Evolutionary conservation across 2,888 invertebrate genomes (phyloP), one percentile per base, ranked within the genome.

Genomic region (Drosophila tripunctata): DNA sequence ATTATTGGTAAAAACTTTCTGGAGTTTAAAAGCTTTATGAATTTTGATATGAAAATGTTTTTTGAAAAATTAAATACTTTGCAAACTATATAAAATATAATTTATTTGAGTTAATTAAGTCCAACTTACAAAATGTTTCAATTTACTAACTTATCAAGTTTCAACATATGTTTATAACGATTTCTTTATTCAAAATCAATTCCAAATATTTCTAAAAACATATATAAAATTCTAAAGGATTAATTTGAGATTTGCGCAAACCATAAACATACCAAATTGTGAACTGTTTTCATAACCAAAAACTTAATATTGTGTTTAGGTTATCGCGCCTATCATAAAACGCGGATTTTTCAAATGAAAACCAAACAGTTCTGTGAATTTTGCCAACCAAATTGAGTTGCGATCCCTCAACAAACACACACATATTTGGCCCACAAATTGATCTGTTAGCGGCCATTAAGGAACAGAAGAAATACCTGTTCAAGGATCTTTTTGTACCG

Each of bases 381-480:
- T 54, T 36, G 38, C 33, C 15, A 12, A 33, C 38, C 38, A 65
- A 76, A 65, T 62, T 61, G 31, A 65, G 38, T 50, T 51, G 51
- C 60, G 67, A 57, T 44, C 55, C 45, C 40, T 52, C 40, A 44
- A 56, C 41, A 72, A 41, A 69, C 24, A 66, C 48, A 48, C 17
- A 48, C 7, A 51, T 19, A 48, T 12, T 47, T 17, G 60, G 58
- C 58, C 62, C 47, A 48, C 75, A 83, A 77, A 86, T 75, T 78
- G 86, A 83, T 64, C 86, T 85, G 83, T 86, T 73, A 77, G 67
- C 84, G 66, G 69, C 77, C 83, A 86, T 82, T 86, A 67, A 75
- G 40, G 22, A 38, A 27, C 17, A 50, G 36, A 22, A 43, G 15
- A 70, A 51, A 47, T 36, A 65, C 57, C 75, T 61, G 65, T 41